Percentiles rank a stretch among this genome's conserved stretches.
phyloP scores from a whole-genome alignment of 2,888 invertebrate species.

The Tinea trinotella region DNA sequence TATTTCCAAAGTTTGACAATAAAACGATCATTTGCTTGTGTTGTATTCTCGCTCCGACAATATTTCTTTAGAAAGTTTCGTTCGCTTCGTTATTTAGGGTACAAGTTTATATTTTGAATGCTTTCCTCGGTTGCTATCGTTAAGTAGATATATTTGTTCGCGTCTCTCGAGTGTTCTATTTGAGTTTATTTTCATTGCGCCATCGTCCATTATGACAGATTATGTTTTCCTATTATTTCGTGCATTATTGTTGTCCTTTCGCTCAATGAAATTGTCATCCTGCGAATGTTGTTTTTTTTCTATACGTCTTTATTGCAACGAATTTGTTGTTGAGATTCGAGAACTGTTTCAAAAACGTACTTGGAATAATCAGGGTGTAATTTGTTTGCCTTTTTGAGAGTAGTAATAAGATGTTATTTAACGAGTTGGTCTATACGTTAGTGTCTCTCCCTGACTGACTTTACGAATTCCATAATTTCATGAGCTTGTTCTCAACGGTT shows the following conservation, averaged over 20 bases:
- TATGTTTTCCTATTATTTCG: neutral
- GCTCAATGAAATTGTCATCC: neutral
- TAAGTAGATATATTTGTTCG: neutral
- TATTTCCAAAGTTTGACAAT: slow-evolving; percentile 49
- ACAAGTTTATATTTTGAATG: slow-evolving; percentile 11
- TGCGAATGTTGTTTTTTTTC: neutral
- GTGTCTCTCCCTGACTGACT: slow-evolving; percentile 11
- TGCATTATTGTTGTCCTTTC: neutral
- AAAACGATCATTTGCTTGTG: slow-evolving; percentile 28
- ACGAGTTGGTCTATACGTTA: neutral
- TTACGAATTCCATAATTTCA: slow-evolving; percentile 8
- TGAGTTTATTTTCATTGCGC: neutral
- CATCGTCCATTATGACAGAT: neutral
- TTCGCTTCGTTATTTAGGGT: slow-evolving; percentile 14
- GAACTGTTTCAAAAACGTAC: slow-evolving; percentile 18
- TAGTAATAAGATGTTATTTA: slow-evolving; percentile 7
- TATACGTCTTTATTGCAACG: neutral
- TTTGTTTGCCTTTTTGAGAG: slow-evolving; percentile 17
- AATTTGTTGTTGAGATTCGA: slow-evolving; percentile 12
- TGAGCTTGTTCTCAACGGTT: slow-evolving; percentile 13
- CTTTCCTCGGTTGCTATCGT: neutral
- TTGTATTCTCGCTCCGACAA: slow-evolving; percentile 2
- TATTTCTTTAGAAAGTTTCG: slow-evolving; percentile 9
- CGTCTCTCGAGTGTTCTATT: neutral
- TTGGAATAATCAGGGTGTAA: slow-evolving; percentile 67